These are phyloP conservation scores for Cephus pygmeus DNA, from an alignment of 2,888 invertebrate species.

Conservation along the genomic window DNA sequence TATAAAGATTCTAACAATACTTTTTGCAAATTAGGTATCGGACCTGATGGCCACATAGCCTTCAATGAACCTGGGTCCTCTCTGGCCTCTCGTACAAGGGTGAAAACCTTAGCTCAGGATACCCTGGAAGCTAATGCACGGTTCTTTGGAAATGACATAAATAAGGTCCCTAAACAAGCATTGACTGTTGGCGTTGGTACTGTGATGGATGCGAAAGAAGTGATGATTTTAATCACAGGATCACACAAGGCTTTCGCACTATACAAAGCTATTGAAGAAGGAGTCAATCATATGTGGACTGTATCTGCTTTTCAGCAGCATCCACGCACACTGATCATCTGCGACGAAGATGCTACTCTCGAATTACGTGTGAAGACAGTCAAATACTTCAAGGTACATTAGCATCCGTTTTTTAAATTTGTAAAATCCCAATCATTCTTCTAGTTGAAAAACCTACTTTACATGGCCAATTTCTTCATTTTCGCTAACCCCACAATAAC, in stretches of 20 bases:
- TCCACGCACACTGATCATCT: constrained; percentile 90
- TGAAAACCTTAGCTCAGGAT: constrained; percentile 96
- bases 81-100: constrained; percentile 92
- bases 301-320: constrained; percentile 99
- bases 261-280: constrained; percentile 98
- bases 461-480: background rate
- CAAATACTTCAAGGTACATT: constrained; percentile 93
- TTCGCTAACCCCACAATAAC: background rate
- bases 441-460: background rate
- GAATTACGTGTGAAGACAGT: constrained; percentile 98
- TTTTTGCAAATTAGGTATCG: constrained; percentile 77
- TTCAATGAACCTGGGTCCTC: constrained; percentile 99
- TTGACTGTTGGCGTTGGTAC: constrained; percentile 98
- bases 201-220: constrained; percentile 98
- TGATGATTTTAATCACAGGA: constrained; percentile 97
- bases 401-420: background rate
- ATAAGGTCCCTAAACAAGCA: constrained; percentile 94
- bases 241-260: constrained; percentile 96
- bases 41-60: constrained; percentile 99
- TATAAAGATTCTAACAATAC: background rate
- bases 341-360: constrained; percentile 97
- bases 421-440: background rate
- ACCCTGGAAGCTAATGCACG: constrained; percentile 97
- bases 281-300: constrained; percentile 99
- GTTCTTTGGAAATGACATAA: constrained; percentile 95